Evolutionary conservation across 2,888 invertebrate genomes (phyloP), one percentile per base, ranked within the genome.

Genomic region (Aleiodes alternator): DNA sequence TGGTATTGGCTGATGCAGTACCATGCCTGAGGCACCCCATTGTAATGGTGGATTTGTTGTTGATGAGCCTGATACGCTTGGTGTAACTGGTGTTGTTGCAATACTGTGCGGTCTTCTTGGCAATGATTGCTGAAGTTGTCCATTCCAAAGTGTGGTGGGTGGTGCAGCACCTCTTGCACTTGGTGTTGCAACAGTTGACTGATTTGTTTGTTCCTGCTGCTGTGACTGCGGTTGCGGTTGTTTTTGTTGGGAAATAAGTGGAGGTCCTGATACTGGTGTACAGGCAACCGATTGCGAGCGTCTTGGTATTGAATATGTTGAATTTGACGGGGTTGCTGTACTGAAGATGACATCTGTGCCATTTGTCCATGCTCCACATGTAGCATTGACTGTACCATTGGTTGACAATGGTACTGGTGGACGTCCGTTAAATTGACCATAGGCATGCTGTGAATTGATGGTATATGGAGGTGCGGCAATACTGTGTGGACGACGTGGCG

Each of bases 31-130:
- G 80, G 88, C 80, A 68, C 87, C 88, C 89, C 90, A 90, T 53
- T 89, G 89, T 82, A 88, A 84, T 76, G 87, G 85, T 76, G 87
- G 87, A 80, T 82, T 76, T 11, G 76, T 85, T 77, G 87, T 84
- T 76, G 88, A 84, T 71, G 87, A 84, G 80, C 82, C 72, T 76
- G 83, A 73, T 81, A 80, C 16, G 77, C 80, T 76, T 81, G 85
- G 59, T 72, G 82, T 72, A 68, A 72, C 64, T 79, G 90, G 90
- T 78, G 89, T 89, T 43, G 92, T 90, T 78, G 94, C 93, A 78
- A 93, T 92, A 83, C 93, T 94, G 87, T 92, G 93, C 50, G 94
- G 93, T 71, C 94, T 85, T 76, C 91, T 87, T 78, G 90, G 79
- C 84, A 89, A 77, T 29, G 90, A 84, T 61, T 81, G 80, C 70